phyloP scores from a whole-genome alignment of 2,888 invertebrate genomes.

The Eupithecia tripunctaria region DNA sequence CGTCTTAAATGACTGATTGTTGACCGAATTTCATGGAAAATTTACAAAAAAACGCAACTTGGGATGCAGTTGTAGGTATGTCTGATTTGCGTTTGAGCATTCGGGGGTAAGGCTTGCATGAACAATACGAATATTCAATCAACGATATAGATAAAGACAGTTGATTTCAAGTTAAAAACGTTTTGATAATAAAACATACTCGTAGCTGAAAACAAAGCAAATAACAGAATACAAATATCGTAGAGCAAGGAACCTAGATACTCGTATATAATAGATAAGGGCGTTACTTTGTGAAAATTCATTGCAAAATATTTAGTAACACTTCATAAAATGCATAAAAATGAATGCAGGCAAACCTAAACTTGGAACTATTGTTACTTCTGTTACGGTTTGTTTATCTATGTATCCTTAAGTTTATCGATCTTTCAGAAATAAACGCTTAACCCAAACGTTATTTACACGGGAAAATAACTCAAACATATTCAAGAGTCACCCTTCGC shows the following conservation, averaged over 20 bases:
- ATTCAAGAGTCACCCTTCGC: constrained; percentile 19
- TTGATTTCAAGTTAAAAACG: not conserved
- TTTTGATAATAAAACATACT: not conserved
- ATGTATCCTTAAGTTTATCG: not conserved
- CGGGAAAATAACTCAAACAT: constrained; percentile 11
- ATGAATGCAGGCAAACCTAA: too few relatives aligned
- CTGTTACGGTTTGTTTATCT: not conserved
- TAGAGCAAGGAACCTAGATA: not conserved
- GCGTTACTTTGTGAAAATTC: too few relatives aligned
- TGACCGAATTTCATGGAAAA: too few relatives aligned
- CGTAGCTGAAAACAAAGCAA: not conserved
- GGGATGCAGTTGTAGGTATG: too few relatives aligned
- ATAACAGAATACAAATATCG: not conserved
- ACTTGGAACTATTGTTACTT: too few relatives aligned
- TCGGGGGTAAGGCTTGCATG: not conserved
- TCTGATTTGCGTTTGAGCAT: too few relatives aligned
- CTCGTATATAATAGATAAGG: too few relatives aligned
- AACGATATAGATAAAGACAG: not conserved
- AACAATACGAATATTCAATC: not conserved
- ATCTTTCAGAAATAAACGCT: not conserved
- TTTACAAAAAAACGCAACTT: too few relatives aligned
- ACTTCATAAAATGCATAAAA: too few relatives aligned
- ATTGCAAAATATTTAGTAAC: too few relatives aligned
- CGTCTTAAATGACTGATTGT: too few relatives aligned
- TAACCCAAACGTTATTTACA: constrained; percentile 3